A percentile compares a stretch with the other conserved stretches of the same genome.
phyloP scores from a whole-genome alignment of 2,888 invertebrate species.

The Hipparchia semele region DNA sequence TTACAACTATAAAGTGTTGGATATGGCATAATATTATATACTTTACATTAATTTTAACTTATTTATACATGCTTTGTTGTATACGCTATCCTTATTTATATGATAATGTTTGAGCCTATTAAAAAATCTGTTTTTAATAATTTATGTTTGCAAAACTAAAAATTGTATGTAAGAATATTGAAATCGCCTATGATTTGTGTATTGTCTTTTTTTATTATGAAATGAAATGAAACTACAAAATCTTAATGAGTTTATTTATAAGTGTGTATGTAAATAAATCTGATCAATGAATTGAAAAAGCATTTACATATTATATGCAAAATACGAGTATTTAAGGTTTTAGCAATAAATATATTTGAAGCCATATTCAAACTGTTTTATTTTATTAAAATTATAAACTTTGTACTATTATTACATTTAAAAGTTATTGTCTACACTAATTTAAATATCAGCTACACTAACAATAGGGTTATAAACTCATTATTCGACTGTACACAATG shows the following conservation, averaged over 20 bases:
- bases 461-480: no score
- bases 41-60: conserved; percentile 16
- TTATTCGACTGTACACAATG: no score
- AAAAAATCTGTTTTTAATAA: no score
- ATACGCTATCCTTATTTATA: conserved; percentile 17
- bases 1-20: neutral
- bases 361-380: conserved; percentile 34
- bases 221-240: conserved; percentile 11
- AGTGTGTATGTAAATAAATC: conserved; percentile 5
- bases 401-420: neutral
- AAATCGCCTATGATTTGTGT: conserved; percentile 20
- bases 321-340: conserved; percentile 51
- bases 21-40: conserved; percentile 12
- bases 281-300: conserved; percentile 47
- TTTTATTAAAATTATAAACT: conserved; percentile 28
- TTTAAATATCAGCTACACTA: neutral
- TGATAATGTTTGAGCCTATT: no score
- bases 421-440: neutral
- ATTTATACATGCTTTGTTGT: conserved; percentile 14
- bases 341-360: conserved; percentile 65
- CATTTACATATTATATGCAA: conserved; percentile 56
- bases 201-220: conserved; percentile 19
- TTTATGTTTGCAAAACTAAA: no score
- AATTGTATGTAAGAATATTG: conserved; percentile 11
- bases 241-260: conserved; percentile 14